phyloP scores from a whole-genome alignment of 2,888 invertebrate genomes.

The Spisula subtruncata region DNA sequence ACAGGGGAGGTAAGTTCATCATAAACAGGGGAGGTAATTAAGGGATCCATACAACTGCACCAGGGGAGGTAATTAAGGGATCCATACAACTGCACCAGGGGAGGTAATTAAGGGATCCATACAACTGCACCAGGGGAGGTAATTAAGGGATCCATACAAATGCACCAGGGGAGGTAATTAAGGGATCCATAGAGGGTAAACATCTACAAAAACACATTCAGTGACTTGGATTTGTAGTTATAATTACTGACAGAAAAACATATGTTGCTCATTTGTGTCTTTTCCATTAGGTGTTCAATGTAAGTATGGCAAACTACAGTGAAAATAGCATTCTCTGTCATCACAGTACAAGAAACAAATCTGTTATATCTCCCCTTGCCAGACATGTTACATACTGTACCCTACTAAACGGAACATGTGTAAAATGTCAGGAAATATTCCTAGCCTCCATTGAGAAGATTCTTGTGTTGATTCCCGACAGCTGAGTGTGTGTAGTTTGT shows the following conservation, averaged over 20 bases:
- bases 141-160: too few species aligned
- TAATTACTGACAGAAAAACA: background rate
- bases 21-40: too few species aligned
- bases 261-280: slow-evolving; percentile 20
- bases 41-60: too few species aligned
- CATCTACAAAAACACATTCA: too few species aligned
- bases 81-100: too few species aligned
- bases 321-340: slow-evolving; percentile 26
- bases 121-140: too few species aligned
- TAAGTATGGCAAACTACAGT: slow-evolving; percentile 25
- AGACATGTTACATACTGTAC: slow-evolving; percentile 9
- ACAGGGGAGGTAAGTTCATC: too few species aligned
- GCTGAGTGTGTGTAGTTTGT: background rate
- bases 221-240: too few species aligned
- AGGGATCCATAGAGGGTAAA: too few species aligned
- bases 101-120: too few species aligned
- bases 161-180: too few species aligned
- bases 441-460: slow-evolving; percentile 17
- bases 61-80: too few species aligned
- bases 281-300: background rate
- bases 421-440: slow-evolving; percentile 2
- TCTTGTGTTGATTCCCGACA: background rate
- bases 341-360: background rate
- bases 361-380: background rate
- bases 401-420: slow-evolving; percentile 5